Base-by-base conservation (phyloP, 2,888 invertebrate genomes). In the Lithosia quadra region DNA sequence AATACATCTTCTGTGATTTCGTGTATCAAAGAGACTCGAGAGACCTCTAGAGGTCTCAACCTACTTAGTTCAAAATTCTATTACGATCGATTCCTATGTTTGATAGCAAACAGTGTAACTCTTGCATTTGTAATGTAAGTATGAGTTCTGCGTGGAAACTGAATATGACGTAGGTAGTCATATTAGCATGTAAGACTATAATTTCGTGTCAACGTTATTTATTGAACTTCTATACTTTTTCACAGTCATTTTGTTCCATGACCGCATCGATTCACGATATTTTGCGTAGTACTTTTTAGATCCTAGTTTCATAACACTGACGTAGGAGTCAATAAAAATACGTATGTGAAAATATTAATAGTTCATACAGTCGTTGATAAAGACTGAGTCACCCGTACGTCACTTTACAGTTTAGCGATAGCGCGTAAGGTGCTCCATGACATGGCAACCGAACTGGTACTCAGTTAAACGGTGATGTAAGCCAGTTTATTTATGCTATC, bases 301-400 rank as follows among this genome's bases (percentile, higher is more conserved):
- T 72, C 65, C 57, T 69, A 69, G 66, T 78, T 75, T 58, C 73
- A 74, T 80, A 81, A 84, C 74, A 72, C 63, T 81, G 80, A 84
- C 84, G 83, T 81, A 77, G 21, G 57, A 53, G 68, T 69, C 67
- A 64, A 74, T 72, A 77, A 79, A 78, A 76, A 83, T 72, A 74
- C 84, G 74, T 75, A 77, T 24, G 56, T 65, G 49, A 80, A 80
- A 77, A 72, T 75, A 80, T 81, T 80, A 76, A 77, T 79, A 75
- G 76, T 63, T 39, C 64, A 61, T 63, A 65, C 66, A 74, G 70
- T 69, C 63, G 63, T 68, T 81, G 86, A 88, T 87, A 87, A 88
- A 81, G 62, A 73, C 66, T 81, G 84, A 84, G 58, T 86, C 86
- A 85, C 79, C 68, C 73, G 63, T 75, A 84, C 87, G 86, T 86